phyloP scores from a whole-genome alignment of 2,888 invertebrate genomes.

The Drosophila colorata region DNA sequence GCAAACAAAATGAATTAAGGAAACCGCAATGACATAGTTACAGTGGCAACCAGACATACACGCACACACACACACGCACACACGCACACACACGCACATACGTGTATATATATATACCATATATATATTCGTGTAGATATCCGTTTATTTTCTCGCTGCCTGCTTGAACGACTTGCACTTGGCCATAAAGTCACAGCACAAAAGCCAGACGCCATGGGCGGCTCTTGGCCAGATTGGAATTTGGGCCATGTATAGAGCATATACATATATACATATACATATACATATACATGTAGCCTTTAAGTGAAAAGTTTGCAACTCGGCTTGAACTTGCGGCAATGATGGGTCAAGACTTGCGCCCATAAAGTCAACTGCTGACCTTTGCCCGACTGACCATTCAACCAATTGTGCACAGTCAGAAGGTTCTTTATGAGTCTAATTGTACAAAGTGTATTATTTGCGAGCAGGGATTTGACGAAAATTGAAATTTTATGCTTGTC shows the following conservation, averaged over 20 bases:
- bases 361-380: slow-evolving; percentile 60
- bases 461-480: not conserved
- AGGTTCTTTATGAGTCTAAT: not conserved
- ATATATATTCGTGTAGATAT: slow-evolving; percentile 33
- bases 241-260: slow-evolving; percentile 12
- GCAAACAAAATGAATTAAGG: slow-evolving; percentile 81
- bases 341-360: slow-evolving; percentile 32
- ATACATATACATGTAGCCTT: not conserved
- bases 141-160: slow-evolving; percentile 35
- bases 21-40: slow-evolving; percentile 79
- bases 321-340: slow-evolving; percentile 42
- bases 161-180: slow-evolving; percentile 46
- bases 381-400: slow-evolving; percentile 16
- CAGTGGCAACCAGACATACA: slow-evolving; percentile 46
- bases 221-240: slow-evolving; percentile 25
- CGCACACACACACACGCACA: slow-evolving; percentile 6
- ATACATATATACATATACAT: slow-evolving; percentile 1
- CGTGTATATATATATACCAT: slow-evolving; percentile 2
- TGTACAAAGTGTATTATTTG: not conserved
- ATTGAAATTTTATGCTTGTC: not conserved
- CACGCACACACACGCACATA: slow-evolving; percentile 18
- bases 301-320: slow-evolving; percentile 40
- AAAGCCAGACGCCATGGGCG: slow-evolving; percentile 33
- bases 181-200: slow-evolving; percentile 43
- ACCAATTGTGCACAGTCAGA: slow-evolving; percentile 20